Conservation (phyloP, 2,113 vertebrate species). For the Cricetomys ansorgei region DNA sequence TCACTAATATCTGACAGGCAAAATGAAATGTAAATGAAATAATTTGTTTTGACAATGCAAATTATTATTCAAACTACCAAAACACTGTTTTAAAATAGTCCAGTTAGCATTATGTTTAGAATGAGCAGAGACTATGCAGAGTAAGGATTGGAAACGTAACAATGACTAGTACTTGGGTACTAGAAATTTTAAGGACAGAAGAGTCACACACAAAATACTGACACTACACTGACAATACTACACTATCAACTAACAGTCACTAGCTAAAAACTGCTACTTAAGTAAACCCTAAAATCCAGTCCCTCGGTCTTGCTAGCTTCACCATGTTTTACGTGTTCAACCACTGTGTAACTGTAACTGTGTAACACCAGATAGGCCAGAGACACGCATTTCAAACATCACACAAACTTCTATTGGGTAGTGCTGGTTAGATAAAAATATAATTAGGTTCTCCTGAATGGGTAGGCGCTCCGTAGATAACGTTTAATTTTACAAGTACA, state of each 20-base stretch:
- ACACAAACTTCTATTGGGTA: constrained; percentile 29
- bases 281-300: constrained; percentile 42
- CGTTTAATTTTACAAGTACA: constrained; percentile 29
- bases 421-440: not conserved
- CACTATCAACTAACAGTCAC: not conserved
- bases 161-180: constrained; percentile 1
- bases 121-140: constrained; percentile 35
- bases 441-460: constrained; percentile 6
- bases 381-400: not conserved
- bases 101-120: constrained; percentile 7
- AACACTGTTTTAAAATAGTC: constrained; percentile 45
- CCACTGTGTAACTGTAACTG: not conserved
- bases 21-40: constrained; percentile 48
- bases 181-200: constrained; percentile 7
- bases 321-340: constrained; percentile 25
- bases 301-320: not conserved
- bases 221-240: not conserved
- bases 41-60: constrained; percentile 57
- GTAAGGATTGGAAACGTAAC: not conserved
- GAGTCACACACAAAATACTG: constrained; percentile 20
- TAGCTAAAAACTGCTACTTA: not conserved
- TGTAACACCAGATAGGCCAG: not conserved
- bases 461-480: not conserved
- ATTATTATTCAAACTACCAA: constrained; percentile 41
- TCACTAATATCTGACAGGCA: constrained; percentile 38